Percentiles rank a stretch among this genome's conserved stretches.
Conservation (phyloP, 2,888 invertebrate genomes). For the Pyralis farinalis region DNA sequence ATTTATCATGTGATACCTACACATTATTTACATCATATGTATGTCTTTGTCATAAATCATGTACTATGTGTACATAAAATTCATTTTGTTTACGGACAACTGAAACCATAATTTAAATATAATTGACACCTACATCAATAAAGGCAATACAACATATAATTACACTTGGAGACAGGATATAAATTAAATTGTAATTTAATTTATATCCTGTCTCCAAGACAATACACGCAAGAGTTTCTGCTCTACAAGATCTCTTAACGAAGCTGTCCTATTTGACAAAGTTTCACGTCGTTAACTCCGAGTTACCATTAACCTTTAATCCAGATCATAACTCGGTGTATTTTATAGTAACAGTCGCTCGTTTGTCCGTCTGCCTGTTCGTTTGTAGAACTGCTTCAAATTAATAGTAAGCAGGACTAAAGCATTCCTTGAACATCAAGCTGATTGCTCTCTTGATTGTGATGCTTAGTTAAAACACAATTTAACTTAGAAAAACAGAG, state of each 20-base stretch:
- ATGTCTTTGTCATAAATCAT: too few relatives aligned
- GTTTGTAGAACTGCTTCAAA: neutral
- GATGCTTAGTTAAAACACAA: neutral
- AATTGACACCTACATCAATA: too few relatives aligned
- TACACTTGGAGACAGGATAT: too few relatives aligned
- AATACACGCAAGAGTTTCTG: neutral
- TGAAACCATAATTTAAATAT: too few relatives aligned
- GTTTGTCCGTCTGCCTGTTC: conserved; percentile 3
- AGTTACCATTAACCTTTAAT: conserved; percentile 12
- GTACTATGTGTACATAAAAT: too few relatives aligned
- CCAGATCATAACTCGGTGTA: conserved; percentile 10
- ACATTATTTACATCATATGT: too few relatives aligned
- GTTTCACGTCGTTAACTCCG: conserved; percentile 8
- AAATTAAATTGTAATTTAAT: too few relatives aligned
- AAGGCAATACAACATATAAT: too few relatives aligned
- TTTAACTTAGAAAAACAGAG: too few relatives aligned
- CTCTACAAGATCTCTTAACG: neutral
- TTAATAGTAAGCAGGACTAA: neutral
- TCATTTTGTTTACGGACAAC: too few relatives aligned
- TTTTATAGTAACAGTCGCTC: conserved; percentile 7
- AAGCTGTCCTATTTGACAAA: conserved; percentile 18
- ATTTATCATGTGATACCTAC: too few relatives aligned
- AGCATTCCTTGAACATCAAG: neutral
- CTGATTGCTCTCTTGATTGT: neutral
- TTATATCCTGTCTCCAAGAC: neutral